Evolutionary conservation across 2,797 vertebrate genomes (phyloP).

Genomic region (Buphagus erythrorhynchus): DNA sequence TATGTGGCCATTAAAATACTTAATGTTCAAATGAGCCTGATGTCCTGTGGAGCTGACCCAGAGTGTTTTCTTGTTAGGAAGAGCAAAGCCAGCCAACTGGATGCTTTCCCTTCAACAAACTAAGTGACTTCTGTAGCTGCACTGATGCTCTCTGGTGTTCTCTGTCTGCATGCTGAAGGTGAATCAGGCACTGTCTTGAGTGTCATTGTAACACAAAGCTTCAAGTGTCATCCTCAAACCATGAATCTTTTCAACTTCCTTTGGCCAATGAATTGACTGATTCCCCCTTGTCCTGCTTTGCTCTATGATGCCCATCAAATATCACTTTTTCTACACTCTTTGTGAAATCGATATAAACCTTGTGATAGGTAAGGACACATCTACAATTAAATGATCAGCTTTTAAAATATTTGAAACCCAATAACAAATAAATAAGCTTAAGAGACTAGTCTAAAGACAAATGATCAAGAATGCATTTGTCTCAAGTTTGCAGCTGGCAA

Average conservation of each 20-base stretch:
- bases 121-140: neutral
- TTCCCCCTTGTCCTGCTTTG: neutral
- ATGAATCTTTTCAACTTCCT: neutral
- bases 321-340: neutral
- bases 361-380: accelerated
- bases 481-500: neutral
- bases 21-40: conserved; percentile 16
- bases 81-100: neutral
- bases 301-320: neutral
- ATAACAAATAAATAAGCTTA: neutral
- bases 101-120: neutral
- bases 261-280: neutral
- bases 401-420: neutral
- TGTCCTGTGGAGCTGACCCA: neutral
- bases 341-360: neutral
- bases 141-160: neutral
- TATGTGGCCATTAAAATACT: conserved; percentile 30
- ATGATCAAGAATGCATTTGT: neutral
- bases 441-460: neutral
- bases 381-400: neutral
- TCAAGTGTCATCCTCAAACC: neutral
- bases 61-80: neutral
- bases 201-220: neutral
- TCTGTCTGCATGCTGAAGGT: neutral
- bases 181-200: neutral